These are phyloP conservation scores for Staurois parvus DNA, from an alignment of 2,797 vertebrate species.

Conservation along the genomic window DNA sequence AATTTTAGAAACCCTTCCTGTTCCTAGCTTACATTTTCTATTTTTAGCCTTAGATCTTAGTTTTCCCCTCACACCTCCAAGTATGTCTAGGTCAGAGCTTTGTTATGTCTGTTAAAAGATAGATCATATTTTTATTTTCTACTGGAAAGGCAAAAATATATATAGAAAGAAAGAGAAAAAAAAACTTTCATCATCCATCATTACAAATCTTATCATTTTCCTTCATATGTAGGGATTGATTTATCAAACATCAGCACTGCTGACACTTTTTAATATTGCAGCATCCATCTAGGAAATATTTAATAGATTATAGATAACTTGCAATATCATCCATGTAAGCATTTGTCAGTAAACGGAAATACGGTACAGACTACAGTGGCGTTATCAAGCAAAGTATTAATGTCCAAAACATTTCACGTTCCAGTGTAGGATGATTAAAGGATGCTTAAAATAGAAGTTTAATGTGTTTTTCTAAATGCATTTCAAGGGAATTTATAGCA, in stretches of 20 bases:
- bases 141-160: slow-evolving; percentile 26
- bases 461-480: not conserved
- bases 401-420: not conserved
- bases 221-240: slow-evolving; percentile 36
- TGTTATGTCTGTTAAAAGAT: slow-evolving; percentile 9
- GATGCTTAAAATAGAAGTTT: not conserved
- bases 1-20: no score
- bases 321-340: slow-evolving; percentile 37
- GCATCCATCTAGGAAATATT: slow-evolving; percentile 45
- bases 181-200: slow-evolving; percentile 44
- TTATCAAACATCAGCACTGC: slow-evolving; percentile 39
- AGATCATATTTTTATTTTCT: slow-evolving; percentile 33
- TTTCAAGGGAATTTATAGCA: not conserved
- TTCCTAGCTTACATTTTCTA: not conserved
- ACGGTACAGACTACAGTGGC: not conserved
- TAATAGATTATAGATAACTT: slow-evolving; percentile 49
- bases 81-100: slow-evolving; percentile 12
- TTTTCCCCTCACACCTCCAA: not conserved
- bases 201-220: slow-evolving; percentile 45
- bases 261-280: slow-evolving; percentile 50
- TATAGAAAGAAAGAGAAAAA: slow-evolving; percentile 4
- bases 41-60: not conserved
- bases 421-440: slow-evolving; percentile 1
- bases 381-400: slow-evolving; percentile 14
- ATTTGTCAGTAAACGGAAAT: slow-evolving; percentile 27